phyloP scores from a whole-genome alignment of 92 coral and sea anemone genomes.

The Desmophyllum pertusum region DNA sequence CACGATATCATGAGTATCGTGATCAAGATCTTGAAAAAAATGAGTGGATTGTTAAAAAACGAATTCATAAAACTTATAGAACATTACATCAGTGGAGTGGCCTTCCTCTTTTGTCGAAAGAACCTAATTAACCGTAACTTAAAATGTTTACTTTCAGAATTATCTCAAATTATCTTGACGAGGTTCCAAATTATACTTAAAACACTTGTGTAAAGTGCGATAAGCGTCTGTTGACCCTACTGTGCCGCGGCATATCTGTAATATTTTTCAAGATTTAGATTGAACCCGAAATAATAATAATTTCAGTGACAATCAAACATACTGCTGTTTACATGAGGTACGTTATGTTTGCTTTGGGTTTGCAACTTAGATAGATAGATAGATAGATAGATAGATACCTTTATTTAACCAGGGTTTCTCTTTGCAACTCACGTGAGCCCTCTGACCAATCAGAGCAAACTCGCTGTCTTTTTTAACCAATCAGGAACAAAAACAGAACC shows the following conservation, averaged over 20 bases:
- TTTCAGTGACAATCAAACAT: background rate
- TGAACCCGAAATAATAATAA: background rate
- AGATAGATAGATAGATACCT: too few species aligned
- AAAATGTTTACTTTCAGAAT: conserved; percentile 18
- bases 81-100: background rate
- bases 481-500: too few species aligned
- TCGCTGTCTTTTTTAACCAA: too few species aligned
- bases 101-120: background rate
- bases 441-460: too few species aligned
- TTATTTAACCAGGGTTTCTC: too few species aligned
- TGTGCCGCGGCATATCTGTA: background rate
- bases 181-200: conserved; percentile 30
- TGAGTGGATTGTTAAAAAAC: background rate
- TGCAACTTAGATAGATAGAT: too few species aligned
- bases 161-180: conserved; percentile 10
- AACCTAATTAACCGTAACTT: background rate
- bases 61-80: background rate
- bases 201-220: conserved; percentile 17
- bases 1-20: background rate
- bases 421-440: too few species aligned
- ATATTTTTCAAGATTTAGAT: conserved; percentile 1
- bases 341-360: too few species aligned
- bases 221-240: conserved; percentile 16
- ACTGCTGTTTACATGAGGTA: too few species aligned
- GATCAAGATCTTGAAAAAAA: background rate